Conservation (phyloP, 2,113 vertebrate species). For the Pelodiscus sinensis region DNA sequence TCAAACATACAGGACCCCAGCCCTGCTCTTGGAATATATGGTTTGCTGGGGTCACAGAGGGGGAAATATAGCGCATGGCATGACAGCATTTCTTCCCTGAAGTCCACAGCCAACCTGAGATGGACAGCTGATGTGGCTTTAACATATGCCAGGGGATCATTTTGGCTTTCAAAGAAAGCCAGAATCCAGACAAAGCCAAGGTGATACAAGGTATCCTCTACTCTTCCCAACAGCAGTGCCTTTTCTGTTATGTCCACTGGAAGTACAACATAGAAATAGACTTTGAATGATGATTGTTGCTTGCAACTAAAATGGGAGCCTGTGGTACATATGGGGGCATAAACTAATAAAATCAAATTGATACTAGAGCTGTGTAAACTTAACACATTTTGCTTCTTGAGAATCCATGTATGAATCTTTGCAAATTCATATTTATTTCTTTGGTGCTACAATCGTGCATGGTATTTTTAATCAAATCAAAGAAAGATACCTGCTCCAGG, state of each 20-base stretch:
- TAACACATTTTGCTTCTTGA: background rate
- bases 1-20: background rate
- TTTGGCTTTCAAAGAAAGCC: background rate
- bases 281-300: background rate
- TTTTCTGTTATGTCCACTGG: background rate
- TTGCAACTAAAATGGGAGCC: background rate
- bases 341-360: background rate
- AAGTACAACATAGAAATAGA: background rate
- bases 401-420: background rate
- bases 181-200: background rate
- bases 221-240: background rate
- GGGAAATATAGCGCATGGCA: background rate
- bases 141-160: background rate
- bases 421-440: background rate
- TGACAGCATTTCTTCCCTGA: background rate
- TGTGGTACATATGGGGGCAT: background rate
- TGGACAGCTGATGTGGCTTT: background rate
- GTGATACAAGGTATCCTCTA: background rate
- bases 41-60: accelerated
- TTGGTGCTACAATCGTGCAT: background rate
- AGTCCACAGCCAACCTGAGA: background rate
- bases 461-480: background rate
- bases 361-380: background rate
- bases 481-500: background rate
- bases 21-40: background rate